phyloP scores from a whole-genome alignment of 2,888 invertebrate species.

The Drosophila macrospina region DNA sequence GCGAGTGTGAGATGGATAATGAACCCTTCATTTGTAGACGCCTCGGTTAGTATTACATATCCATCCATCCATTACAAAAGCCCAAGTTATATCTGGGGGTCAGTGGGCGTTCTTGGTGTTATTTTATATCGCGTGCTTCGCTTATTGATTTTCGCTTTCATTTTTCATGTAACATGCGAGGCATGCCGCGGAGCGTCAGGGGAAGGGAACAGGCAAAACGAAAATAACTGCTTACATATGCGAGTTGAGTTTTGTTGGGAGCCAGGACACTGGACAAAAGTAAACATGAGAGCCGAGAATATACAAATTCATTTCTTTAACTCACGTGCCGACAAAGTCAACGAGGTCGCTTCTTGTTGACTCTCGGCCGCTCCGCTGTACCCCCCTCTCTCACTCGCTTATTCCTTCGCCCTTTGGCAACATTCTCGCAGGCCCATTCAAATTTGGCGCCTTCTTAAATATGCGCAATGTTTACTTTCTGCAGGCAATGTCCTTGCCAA shows the following conservation, averaged over 20 bases:
- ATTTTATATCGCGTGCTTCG: constrained; percentile 72
- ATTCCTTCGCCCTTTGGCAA: constrained; percentile 35
- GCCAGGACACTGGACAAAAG: constrained; percentile 44
- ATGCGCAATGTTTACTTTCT: constrained; percentile 67
- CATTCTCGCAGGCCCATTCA: constrained; percentile 51
- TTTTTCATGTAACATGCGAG: constrained; percentile 71
- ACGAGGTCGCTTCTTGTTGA: constrained; percentile 60
- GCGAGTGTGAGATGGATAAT: neutral
- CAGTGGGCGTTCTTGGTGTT: constrained; percentile 59
- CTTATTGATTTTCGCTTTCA: constrained; percentile 79
- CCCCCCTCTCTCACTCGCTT: too few relatives aligned
- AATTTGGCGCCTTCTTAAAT: constrained; percentile 60
- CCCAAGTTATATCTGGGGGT: constrained; percentile 51
- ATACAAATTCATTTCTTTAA: constrained; percentile 46
- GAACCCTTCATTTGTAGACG: constrained; percentile 36
- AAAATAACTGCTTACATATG: constrained; percentile 61
- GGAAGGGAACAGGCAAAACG: constrained; percentile 18
- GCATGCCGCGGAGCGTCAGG: constrained; percentile 23
- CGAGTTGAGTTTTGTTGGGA: constrained; percentile 36
- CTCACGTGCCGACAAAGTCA: constrained; percentile 71
- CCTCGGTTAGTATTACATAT: constrained; percentile 3
- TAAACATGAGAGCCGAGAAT: constrained; percentile 26
- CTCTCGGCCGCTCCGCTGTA: neutral
- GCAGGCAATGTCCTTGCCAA: constrained; percentile 64
- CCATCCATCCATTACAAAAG: neutral